Conservation (phyloP, 2,113 vertebrate genomes). For the Hippoglossus stenolepis region DNA sequence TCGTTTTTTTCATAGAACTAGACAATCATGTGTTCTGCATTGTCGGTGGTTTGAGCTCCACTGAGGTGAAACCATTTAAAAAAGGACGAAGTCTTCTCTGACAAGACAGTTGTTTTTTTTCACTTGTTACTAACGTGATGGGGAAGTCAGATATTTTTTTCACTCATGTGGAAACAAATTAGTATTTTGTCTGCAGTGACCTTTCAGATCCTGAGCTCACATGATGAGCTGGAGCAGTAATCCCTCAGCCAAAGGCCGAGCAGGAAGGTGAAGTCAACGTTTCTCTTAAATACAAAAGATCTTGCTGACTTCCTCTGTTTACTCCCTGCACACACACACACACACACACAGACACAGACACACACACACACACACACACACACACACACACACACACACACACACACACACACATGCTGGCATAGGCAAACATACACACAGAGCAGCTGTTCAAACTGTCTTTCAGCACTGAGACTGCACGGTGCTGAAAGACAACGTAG, state of each 20-base stretch:
- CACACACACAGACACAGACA: constrained; percentile 10
- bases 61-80: not conserved
- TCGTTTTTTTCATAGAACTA: too few species aligned
- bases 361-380: constrained; percentile 2
- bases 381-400: constrained; percentile 1
- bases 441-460: constrained; percentile 77
- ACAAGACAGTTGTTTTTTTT: not conserved
- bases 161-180: not conserved
- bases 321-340: constrained; percentile 16
- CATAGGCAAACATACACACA: constrained; percentile 54
- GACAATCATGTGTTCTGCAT: too few species aligned
- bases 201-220: constrained; percentile 40
- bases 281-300: constrained; percentile 68
- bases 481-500: constrained; percentile 38
- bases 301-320: constrained; percentile 66
- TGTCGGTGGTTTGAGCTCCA: too few species aligned
- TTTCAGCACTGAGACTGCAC: constrained; percentile 18
- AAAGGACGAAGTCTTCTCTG: not conserved
- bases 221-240: constrained; percentile 48
- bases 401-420: constrained; percentile 30
- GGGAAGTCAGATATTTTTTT: too few species aligned
- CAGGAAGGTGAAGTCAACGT: constrained; percentile 68
- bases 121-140: not conserved
- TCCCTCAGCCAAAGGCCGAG: constrained; percentile 51
- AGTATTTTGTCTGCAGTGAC: not conserved